Conservation (phyloP, 2,797 vertebrate genomes). For the Masticophis lateralis region DNA sequence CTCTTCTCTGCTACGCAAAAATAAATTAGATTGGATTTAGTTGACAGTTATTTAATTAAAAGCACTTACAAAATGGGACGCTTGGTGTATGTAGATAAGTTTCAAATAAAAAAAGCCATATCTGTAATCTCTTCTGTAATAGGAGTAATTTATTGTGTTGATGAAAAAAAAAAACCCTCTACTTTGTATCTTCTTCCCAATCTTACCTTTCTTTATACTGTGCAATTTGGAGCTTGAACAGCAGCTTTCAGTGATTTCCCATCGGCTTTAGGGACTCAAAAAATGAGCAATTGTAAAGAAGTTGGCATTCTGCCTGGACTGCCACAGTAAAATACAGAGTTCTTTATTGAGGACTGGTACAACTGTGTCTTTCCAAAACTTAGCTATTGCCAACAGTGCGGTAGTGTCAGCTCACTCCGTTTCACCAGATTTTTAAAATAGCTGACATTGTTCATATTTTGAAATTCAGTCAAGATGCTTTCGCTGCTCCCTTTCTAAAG, state of each 20-base stretch:
- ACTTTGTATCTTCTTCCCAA: not conserved
- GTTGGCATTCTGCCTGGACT: not conserved
- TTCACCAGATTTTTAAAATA: not conserved
- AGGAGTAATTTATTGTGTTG: not conserved
- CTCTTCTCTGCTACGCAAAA: conserved; percentile 27
- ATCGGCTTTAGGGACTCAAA: conserved; percentile 13
- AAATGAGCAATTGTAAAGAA: not conserved
- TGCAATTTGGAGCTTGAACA: not conserved
- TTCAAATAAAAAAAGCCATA: not conserved
- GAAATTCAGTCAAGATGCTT: not conserved
- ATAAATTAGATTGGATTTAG: conserved; percentile 35
- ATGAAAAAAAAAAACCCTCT: not conserved
- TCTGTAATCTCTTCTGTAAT: not conserved
- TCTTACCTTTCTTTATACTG: not conserved
- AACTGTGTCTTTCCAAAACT: not conserved
- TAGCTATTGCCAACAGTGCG: not conserved
- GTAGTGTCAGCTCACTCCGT: not conserved
- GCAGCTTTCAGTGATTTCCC: conserved; percentile 4
- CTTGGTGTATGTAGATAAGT: not conserved
- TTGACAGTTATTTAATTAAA: conserved; percentile 29
- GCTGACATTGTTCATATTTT: not conserved
- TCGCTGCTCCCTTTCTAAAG: not conserved
- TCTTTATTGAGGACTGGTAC: not conserved
- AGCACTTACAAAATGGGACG: not conserved
- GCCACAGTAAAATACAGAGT: not conserved